Conservation (phyloP, 2,113 vertebrate species). For the Enhydra lutris region DNA sequence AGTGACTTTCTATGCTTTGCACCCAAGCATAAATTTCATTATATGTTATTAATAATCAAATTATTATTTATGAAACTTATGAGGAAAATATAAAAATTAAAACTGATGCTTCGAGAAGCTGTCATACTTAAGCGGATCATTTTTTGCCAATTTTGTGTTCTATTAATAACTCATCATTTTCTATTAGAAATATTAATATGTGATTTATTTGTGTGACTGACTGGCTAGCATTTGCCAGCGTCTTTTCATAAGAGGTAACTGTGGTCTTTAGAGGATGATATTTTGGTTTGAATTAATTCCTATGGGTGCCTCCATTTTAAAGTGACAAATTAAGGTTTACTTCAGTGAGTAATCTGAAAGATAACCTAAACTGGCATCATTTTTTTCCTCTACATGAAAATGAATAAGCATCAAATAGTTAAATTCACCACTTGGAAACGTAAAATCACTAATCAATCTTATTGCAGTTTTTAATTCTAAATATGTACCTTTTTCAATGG, state of each 20-base stretch:
- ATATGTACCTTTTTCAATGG: neutral
- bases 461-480: neutral
- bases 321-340: neutral
- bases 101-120: conserved; percentile 1
- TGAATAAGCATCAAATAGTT: neutral
- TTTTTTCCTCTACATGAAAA: neutral
- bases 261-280: neutral
- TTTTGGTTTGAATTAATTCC: neutral
- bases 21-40: conserved; percentile 1
- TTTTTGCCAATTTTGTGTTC: neutral
- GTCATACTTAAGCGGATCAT: neutral
- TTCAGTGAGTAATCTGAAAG: neutral
- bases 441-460: neutral
- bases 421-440: neutral
- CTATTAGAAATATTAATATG: neutral
- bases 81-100: conserved; percentile 21
- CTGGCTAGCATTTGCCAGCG: neutral
- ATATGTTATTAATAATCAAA: conserved; percentile 21
- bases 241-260: neutral
- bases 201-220: neutral
- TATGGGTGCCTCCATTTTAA: neutral
- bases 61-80: conserved; percentile 26
- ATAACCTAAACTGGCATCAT: neutral
- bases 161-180: conserved; percentile 33
- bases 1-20: conserved; percentile 23